Conservation (phyloP, 2,797 vertebrate genomes). For the Neosilurus mollespiculum region DNA sequence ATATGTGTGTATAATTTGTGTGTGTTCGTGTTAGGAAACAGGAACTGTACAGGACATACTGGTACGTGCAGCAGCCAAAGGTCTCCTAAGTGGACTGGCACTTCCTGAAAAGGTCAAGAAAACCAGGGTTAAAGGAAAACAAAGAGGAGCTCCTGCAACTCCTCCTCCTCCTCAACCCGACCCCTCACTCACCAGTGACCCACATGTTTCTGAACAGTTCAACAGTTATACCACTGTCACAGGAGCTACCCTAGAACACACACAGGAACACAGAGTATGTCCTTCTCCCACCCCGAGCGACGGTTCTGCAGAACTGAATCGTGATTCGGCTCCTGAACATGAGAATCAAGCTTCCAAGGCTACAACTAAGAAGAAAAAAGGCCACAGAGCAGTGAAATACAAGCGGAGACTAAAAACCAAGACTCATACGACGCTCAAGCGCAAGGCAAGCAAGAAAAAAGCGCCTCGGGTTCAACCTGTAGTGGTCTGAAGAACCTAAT, state of each 20-base stretch:
- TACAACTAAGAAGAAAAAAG: neutral
- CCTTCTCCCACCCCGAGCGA: slow-evolving; percentile 2
- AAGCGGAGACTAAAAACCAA: slow-evolving; percentile 1
- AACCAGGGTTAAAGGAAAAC: neutral
- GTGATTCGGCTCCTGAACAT: neutral
- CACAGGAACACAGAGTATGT: neutral
- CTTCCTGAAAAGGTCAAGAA: slow-evolving; percentile 30
- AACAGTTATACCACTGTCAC: too few relatives aligned
- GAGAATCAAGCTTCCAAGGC: slow-evolving; percentile 28
- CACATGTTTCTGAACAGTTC: neutral
- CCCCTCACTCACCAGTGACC: neutral
- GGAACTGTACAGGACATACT: slow-evolving; percentile 80
- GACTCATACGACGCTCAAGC: neutral
- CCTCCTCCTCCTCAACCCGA: slow-evolving; percentile 7
- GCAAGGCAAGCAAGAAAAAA: neutral
- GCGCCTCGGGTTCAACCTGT: neutral
- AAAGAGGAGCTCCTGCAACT: neutral
- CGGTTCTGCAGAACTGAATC: slow-evolving; percentile 8
- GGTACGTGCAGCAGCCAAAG: slow-evolving; percentile 81
- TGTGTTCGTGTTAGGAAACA: slow-evolving; percentile 61
- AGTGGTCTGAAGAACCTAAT: too few relatives aligned
- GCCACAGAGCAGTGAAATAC: slow-evolving; percentile 1
- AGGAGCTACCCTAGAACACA: neutral
- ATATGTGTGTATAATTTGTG: neutral
- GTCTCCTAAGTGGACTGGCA: slow-evolving; percentile 73